Base-by-base conservation (phyloP, 2,888 invertebrate species). In the Drosophila meridionalis region DNA sequence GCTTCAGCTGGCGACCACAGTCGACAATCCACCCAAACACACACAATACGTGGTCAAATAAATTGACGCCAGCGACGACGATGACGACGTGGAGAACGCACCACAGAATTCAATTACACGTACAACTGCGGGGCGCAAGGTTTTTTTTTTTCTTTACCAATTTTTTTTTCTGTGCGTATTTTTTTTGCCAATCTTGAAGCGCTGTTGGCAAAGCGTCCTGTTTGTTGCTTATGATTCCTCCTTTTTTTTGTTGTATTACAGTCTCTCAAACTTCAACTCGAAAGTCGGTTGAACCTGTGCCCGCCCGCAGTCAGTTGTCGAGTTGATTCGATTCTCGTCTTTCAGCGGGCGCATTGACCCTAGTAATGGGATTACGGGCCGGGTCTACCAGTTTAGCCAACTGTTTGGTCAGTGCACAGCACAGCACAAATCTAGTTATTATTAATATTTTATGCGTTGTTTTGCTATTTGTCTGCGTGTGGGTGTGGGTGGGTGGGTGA, bases 1-100 rank as follows among this genome's bases (percentile, higher is more conserved):
- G 56, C 56, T 42, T 30, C 56, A 14, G 34, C 59, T 47, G 38
- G 53, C 62, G 43, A 55, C 52, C 65, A 43, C 62, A 59, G 64
- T 55, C 43, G 66, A 60, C 58, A 36, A 43, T 42, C 40, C 60
- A 34, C 50, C 56, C 69, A 87, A 64, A 82, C 68, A 48, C 67
- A 68, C 73, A 80, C 79, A 83, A 79, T 84, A 86, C 89, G 87
- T 86, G 86, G 89, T 85, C 82, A 87, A 86, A 87, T 84, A 86
- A 87, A 86, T 82, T 82, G 87, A 80, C 82, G 89, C 88, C 83
- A 83, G 71, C 67, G 63, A 73, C 67, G 63, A 73, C 52, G 74
- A 64, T 64, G 80, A 57, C 20, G 79, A 62, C 53, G 69, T 63
- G 64, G 43, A 57, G 59, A 56, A 67, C 63, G 64, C 76, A 79